phyloP scores from a whole-genome alignment of 2,797 vertebrate species.

The Calcarius lapponicus region DNA sequence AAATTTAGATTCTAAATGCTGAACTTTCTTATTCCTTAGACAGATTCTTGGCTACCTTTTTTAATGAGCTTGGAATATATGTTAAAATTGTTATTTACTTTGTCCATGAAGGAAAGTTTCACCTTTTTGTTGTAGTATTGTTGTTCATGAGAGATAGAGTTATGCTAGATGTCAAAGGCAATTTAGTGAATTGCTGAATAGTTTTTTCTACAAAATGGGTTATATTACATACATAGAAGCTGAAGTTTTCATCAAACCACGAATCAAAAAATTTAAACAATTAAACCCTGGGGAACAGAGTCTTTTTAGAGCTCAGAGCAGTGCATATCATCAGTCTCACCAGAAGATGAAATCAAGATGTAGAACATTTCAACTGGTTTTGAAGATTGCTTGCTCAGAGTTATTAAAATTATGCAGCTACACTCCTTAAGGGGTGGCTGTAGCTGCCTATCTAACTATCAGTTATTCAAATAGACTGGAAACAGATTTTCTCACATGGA shows the following conservation, averaged over 20 bases:
- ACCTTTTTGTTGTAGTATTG: background rate
- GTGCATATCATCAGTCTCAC: background rate
- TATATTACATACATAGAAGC: background rate
- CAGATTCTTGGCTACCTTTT: background rate
- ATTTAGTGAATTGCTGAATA: background rate
- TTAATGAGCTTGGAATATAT: background rate
- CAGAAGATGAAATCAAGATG: background rate
- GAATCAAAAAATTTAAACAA: background rate
- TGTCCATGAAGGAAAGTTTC: background rate
- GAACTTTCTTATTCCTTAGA: background rate
- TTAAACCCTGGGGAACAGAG: background rate
- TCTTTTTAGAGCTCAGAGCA: background rate
- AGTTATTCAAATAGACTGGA: background rate
- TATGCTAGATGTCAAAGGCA: background rate
- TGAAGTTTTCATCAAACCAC: background rate
- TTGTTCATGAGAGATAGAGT: background rate
- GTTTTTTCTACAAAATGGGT: background rate
- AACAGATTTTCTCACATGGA: background rate
- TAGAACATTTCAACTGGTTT: background rate
- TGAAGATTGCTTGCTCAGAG: accelerated
- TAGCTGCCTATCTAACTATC: background rate
- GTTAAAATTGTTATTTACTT: background rate
- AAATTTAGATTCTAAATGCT: background rate
- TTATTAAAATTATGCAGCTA: background rate
- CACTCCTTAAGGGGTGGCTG: background rate